These are phyloP conservation scores for Cavia aperea DNA, from an alignment of 2,113 vertebrate species.

Conservation along the genomic window DNA sequence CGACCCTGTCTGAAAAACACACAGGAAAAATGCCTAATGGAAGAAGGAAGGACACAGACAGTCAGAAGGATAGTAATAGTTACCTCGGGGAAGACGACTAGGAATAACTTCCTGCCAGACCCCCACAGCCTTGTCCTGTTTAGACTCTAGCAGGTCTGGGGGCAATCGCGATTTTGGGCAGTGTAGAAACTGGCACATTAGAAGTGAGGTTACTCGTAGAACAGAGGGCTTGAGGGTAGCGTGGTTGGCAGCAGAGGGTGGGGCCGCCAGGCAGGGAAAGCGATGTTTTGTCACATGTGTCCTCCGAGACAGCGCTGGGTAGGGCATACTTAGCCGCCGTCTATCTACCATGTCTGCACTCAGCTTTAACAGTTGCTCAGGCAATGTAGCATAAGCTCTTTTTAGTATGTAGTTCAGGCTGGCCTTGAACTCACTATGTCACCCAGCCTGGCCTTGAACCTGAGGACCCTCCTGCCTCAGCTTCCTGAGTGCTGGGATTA, in stretches of 20 bases:
- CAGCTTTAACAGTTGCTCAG: too few relatives aligned
- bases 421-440: too few relatives aligned
- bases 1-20: background rate
- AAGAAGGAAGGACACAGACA: background rate
- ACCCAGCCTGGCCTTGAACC: background rate
- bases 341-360: accelerated
- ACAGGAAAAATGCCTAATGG: background rate
- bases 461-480: background rate
- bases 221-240: background rate
- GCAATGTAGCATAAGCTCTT: too few relatives aligned
- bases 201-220: background rate
- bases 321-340: too few relatives aligned
- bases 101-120: background rate
- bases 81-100: background rate
- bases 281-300: accelerated
- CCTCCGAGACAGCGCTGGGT: background rate
- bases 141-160: background rate
- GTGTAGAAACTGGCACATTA: background rate
- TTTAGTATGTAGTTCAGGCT: background rate
- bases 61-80: too few relatives aligned
- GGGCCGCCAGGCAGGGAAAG: background rate
- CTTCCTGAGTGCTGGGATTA: background rate
- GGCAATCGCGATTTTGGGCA: background rate
- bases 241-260: background rate
- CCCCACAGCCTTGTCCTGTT: background rate